Percentiles rank a stretch among this genome's conserved stretches.
Conservation (phyloP, 2,113 vertebrate species). For the Tor tambroides region DNA sequence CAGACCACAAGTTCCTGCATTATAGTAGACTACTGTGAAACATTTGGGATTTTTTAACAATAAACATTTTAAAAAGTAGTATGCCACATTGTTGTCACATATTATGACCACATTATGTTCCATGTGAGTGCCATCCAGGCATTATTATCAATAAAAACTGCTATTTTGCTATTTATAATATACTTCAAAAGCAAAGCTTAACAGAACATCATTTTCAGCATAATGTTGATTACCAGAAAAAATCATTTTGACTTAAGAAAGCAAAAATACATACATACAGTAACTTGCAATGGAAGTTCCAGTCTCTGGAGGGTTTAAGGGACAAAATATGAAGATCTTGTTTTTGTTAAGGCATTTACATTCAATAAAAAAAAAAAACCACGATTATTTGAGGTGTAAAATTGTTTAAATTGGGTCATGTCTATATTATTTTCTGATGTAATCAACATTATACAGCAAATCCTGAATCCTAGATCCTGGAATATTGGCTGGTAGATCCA, state of each 20-base stretch:
- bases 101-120: neutral
- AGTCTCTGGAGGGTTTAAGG: too few relatives aligned
- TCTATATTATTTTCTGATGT: neutral
- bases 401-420: too few relatives aligned
- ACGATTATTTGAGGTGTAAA: too few relatives aligned
- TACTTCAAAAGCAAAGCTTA: neutral
- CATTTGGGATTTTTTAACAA: neutral
- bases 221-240: neutral
- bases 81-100: neutral
- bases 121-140: neutral
- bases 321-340: too few relatives aligned
- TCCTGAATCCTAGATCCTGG: neutral
- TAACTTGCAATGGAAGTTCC: too few relatives aligned
- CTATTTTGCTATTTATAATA: neutral
- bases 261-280: neutral
- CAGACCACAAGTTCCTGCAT: neutral
- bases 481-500: neutral
- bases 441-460: constrained; percentile 3
- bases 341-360: too few relatives aligned
- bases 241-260: neutral
- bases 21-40: neutral
- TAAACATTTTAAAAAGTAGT: neutral
- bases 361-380: too few relatives aligned
- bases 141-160: neutral
- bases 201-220: neutral